Evolutionary conservation across 2,888 invertebrate species (phyloP), one percentile per base, ranked within the genome.

Genomic region (Euplagia quadripunctaria): DNA sequence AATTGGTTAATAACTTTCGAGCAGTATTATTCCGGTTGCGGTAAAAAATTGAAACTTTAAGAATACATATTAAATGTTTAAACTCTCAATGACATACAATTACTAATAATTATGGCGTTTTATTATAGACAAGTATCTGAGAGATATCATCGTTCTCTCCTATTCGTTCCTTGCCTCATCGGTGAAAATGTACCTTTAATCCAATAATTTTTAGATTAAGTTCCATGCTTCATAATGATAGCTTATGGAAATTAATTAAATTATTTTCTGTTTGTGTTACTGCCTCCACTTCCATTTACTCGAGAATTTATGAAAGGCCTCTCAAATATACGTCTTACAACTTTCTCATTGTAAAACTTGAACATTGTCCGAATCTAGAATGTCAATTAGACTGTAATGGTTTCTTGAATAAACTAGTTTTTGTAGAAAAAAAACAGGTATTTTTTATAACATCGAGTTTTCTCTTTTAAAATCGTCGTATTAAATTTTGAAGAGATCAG

Each of bases 361-460:
- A 31, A 41, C 17, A 20, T 51, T 61, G 51, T 67, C 67, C 61
- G 42, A 51, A 72, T 63, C 1, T 16, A 72, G 42, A 72, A 67
- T 41, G 49, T 51, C 63, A 63, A 42, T 49, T 72, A 63, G 9
- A 41, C 17, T 20, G 42, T 61, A 63, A 12, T 64, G 8, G 46
- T 65, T 65, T 20, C 43, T 41, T 43, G 16, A 17, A 42, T 4
- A 41, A 43, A 42, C 64, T 58, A 9, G 17, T 58, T 58, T 7
- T 4, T 58, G 20, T 58, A 58, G 4, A 58, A 43, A n/a, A n/a
- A n/a, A n/a, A n/a, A n/a, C n/a, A n/a, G n/a, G 14, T 16, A 52
- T 52, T 52, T 16, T 52, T 52, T 16, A n/a, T n/a, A n/a, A n/a
- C n/a, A n/a, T n/a, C n/a, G n/a, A n/a, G n/a, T n/a, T n/a, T n/a